These are phyloP conservation scores for Crotalus helleri DNA, from an alignment of 2,113 vertebrate genomes.

Conservation along the genomic window DNA sequence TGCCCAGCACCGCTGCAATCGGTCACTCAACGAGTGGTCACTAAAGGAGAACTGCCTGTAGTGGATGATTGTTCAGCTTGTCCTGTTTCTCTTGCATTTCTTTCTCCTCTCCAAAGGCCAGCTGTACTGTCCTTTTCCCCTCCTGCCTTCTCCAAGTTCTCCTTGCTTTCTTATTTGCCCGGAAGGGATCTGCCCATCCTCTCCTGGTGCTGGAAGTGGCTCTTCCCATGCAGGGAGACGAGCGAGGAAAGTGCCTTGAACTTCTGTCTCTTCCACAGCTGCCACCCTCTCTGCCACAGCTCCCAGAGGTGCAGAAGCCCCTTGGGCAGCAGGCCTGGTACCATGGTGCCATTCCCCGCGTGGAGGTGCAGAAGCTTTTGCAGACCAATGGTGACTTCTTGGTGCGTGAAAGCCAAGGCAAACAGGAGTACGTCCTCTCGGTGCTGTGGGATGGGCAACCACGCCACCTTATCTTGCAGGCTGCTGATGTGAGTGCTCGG, in stretches of 20 bases:
- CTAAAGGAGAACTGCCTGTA: not conserved
- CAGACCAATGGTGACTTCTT: conserved; percentile 84
- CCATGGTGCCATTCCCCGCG: conserved; percentile 88
- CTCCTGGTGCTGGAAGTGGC: not conserved
- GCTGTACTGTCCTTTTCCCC: not conserved
- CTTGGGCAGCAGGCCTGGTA: conserved; percentile 92
- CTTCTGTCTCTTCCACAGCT: conserved; percentile 62
- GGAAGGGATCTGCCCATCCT: not conserved
- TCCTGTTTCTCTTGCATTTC: not conserved
- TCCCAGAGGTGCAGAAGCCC: conserved; percentile 83
- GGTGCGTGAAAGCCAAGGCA: conserved; percentile 93
- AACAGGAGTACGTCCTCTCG: conserved; percentile 89
- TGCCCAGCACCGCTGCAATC: not conserved
- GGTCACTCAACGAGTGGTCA: not conserved
- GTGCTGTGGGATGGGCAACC: conserved; percentile 84
- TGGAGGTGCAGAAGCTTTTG: conserved; percentile 85
- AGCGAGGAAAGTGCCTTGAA: not conserved
- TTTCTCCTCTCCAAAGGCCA: not conserved
- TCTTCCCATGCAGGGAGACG: not conserved
- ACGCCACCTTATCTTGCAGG: conserved; percentile 94
- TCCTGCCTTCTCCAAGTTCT: not conserved
- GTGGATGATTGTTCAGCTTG: not conserved
- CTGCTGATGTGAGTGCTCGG: conserved; percentile 73
- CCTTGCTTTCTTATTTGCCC: not conserved
- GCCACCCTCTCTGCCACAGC: conserved; percentile 64